phyloP scores from a whole-genome alignment of 2,113 vertebrate species.

The Epinephelus cyanopodus region DNA sequence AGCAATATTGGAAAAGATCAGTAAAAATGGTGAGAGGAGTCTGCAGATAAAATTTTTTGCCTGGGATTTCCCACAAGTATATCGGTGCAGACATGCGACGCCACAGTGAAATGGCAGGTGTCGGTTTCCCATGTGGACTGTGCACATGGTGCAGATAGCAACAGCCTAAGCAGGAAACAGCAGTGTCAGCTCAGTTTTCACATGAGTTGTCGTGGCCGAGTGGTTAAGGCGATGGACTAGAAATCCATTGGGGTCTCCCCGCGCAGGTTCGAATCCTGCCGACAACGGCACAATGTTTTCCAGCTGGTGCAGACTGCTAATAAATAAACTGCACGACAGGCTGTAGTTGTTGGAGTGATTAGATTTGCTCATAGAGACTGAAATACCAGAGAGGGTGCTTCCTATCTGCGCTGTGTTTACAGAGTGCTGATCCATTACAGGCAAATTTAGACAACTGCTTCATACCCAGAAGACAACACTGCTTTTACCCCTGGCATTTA shows the following conservation, averaged over 20 bases:
- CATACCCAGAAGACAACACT: not conserved
- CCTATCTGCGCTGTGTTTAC: not conserved
- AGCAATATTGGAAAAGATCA: not conserved
- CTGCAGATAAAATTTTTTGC: not conserved
- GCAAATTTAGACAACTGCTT: not conserved
- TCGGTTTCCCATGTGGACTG: conserved; percentile 28
- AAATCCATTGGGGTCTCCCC: conserved; percentile 95
- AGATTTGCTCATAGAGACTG: not conserved
- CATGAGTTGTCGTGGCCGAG: conserved; percentile 78
- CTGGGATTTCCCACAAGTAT: not conserved
- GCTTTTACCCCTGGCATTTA: not conserved
- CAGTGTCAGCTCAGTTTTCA: fast-evolving
- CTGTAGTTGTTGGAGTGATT: not conserved
- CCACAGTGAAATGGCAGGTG: conserved; percentile 29
- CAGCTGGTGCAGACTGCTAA: not conserved
- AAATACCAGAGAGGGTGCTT: not conserved
- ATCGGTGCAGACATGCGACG: not conserved
- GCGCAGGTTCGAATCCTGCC: conserved; percentile 96
- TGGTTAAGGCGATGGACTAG: conserved; percentile 92
- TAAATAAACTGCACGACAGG: not conserved
- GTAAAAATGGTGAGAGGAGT: not conserved
- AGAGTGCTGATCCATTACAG: not conserved
- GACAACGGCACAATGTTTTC: conserved; percentile 83
- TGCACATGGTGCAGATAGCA: not conserved
- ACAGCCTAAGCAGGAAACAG: fast-evolving